phyloP scores from a whole-genome alignment of 1,140 invertebrate genomes.

The Bombus pyrosoma region DNA sequence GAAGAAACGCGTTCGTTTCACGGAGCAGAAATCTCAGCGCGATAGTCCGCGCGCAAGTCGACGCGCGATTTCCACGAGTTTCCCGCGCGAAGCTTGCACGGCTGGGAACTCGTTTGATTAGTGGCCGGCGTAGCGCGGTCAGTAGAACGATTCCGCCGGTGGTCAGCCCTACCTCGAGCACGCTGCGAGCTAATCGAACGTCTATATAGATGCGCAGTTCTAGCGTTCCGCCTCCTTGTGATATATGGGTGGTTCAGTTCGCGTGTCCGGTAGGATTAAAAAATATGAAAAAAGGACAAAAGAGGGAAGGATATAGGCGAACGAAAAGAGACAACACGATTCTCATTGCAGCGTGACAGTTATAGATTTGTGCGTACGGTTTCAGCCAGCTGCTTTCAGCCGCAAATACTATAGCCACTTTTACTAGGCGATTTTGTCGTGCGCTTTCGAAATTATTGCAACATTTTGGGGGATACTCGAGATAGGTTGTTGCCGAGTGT shows the following conservation, averaged over 20 bases:
- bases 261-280: not conserved
- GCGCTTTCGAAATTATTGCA: not conserved
- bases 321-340: not conserved
- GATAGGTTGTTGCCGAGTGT: accelerated
- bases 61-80: constrained; percentile 32
- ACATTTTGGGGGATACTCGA: not conserved
- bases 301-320: not conserved
- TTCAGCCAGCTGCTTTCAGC: no score
- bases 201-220: constrained; percentile 11
- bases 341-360: not conserved
- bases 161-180: constrained; percentile 58
- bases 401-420: not conserved
- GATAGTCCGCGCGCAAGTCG: not conserved
- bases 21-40: no score
- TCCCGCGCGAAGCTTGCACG: constrained; percentile 28
- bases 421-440: not conserved
- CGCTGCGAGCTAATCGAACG: constrained; percentile 52
- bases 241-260: constrained; percentile 12
- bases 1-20: not conserved
- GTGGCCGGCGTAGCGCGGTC: constrained; percentile 40
- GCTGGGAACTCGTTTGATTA: constrained; percentile 46
- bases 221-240: not conserved
- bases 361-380: not conserved
- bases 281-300: not conserved
- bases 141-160: constrained; percentile 69